Percentiles rank a stretch among this genome's conserved stretches.
Conservation (phyloP, 2,888 invertebrate genomes). For the Melangyna quadrimaculata region DNA sequence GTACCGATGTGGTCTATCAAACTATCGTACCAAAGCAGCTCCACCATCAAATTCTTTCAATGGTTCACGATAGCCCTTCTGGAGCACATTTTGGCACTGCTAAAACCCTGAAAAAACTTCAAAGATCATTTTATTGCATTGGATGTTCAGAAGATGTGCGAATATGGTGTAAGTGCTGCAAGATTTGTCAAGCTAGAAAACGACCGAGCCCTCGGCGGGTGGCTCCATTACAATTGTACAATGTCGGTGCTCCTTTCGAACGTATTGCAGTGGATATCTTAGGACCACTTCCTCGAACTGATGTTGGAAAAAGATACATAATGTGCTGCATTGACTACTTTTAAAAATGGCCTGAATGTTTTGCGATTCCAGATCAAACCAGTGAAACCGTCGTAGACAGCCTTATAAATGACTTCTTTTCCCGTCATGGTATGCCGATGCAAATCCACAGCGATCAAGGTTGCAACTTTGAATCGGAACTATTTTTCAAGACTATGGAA, state of each 20-base stretch:
- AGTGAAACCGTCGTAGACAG: constrained; percentile 36
- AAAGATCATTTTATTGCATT: constrained; percentile 6
- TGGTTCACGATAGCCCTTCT: background rate
- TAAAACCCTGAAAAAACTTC: background rate
- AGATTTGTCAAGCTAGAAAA: background rate
- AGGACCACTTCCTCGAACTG: too few relatives aligned
- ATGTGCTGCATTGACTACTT: constrained; percentile 46
- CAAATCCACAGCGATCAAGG: too few relatives aligned
- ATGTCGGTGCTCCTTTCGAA: too few relatives aligned
- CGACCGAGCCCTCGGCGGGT: background rate
- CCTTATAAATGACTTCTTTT: constrained; percentile 36
- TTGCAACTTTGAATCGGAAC: too few relatives aligned
- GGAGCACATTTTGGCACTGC: too few relatives aligned
- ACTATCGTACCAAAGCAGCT: background rate
- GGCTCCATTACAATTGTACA: background rate
- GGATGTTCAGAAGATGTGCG: constrained; percentile 2
- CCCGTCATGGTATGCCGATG: too few relatives aligned
- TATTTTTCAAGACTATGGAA: constrained; percentile 13
- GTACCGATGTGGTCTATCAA: constrained; percentile 2
- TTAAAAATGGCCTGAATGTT: constrained; percentile 55
- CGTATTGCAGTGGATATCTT: too few relatives aligned
- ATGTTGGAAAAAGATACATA: constrained; percentile 1
- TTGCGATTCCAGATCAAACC: constrained; percentile 47
- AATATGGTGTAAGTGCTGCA: constrained; percentile 6
- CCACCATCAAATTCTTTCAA: too few relatives aligned